phyloP scores from a whole-genome alignment of 2,797 vertebrate species.

The Onychomys leucogaster region DNA sequence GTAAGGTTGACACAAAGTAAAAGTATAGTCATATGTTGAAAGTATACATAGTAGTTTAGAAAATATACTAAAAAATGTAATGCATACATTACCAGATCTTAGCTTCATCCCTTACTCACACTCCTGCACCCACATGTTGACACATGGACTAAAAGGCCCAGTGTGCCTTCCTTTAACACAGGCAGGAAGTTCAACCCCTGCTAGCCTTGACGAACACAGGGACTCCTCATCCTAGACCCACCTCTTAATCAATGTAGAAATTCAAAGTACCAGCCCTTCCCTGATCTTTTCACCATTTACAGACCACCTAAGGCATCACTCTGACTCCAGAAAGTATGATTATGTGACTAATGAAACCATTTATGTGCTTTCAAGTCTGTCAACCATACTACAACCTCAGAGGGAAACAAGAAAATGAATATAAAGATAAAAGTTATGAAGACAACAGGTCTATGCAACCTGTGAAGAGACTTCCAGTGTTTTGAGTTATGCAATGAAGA shows the following conservation, averaged over 20 bases:
- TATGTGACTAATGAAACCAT: neutral
- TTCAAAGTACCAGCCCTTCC: neutral
- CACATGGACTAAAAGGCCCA: neutral
- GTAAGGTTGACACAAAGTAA: neutral
- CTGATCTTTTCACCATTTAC: neutral
- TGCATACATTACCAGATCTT: neutral
- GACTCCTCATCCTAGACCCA: neutral
- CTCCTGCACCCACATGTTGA: neutral
- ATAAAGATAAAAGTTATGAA: neutral
- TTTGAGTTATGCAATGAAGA: neutral
- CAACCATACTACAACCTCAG: neutral
- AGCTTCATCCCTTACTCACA: neutral
- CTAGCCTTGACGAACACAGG: neutral
- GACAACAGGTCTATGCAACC: neutral
- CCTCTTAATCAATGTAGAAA: neutral
- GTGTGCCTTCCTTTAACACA: neutral
- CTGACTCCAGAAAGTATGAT: neutral
- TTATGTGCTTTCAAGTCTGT: neutral
- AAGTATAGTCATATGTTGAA: neutral
- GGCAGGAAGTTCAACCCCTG: neutral
- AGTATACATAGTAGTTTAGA: neutral
- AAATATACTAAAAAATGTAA: neutral
- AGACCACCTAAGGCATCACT: neutral
- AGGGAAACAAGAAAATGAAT: neutral
- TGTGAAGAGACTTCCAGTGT: neutral